Percentiles rank a stretch among this genome's conserved stretches.
Evolutionary conservation across 2,113 vertebrate species (phyloP).

Genomic region (Ondatra zibethicus): DNA sequence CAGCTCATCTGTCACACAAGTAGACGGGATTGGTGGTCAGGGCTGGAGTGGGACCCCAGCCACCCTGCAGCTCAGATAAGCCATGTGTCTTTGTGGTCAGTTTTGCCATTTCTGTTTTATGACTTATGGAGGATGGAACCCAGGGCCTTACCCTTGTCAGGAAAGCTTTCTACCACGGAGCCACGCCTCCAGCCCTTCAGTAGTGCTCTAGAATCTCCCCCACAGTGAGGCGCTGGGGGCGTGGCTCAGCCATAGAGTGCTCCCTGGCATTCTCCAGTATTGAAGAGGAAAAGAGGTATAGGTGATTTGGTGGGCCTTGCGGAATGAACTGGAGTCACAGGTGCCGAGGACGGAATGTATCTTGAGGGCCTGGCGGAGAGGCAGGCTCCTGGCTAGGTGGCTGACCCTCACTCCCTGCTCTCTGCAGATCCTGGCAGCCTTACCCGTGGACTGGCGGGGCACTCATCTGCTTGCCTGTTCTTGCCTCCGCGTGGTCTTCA

Average conservation of each 20-base stretch:
- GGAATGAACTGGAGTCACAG: not conserved
- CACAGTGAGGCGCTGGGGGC: not conserved
- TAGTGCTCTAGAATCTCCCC: not conserved
- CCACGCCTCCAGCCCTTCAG: not conserved
- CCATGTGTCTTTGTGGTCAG: not conserved
- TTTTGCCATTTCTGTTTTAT: not conserved
- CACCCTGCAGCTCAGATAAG: not conserved
- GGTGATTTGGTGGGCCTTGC: not conserved
- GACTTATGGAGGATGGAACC: not conserved
- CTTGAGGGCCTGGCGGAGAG: not conserved
- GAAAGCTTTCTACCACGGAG: not conserved
- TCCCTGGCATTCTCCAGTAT: not conserved
- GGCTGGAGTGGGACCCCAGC: not conserved
- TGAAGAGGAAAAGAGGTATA: not conserved
- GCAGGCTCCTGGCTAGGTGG: too few relatives aligned
- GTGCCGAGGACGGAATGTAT: rapidly evolving
- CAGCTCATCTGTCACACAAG: not conserved
- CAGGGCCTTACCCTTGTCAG: not conserved
- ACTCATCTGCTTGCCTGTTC: conserved; percentile 94
- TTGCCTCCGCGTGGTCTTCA: conserved; percentile 95
- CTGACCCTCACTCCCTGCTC: rapidly evolving
- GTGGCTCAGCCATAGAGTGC: not conserved
- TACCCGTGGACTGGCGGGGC: conserved; percentile 95
- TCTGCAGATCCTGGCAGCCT: conserved; percentile 94
- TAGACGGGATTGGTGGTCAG: not conserved